A percentile compares a stretch with the other conserved stretches of the same genome.
phyloP scores from a whole-genome alignment of 2,888 invertebrate genomes.

The Agrotis segetum region DNA sequence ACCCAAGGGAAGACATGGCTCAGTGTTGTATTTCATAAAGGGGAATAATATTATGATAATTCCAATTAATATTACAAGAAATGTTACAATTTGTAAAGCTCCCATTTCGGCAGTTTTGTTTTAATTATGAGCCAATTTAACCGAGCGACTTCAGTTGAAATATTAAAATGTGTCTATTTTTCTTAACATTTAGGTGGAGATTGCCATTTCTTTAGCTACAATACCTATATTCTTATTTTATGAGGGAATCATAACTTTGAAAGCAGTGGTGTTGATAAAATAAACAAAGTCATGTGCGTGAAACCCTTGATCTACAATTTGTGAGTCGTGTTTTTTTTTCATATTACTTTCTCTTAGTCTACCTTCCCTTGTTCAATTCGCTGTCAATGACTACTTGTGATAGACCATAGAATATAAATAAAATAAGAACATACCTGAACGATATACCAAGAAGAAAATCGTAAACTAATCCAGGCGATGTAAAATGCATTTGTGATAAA shows the following conservation, averaged over 20 bases:
- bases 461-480: constrained; percentile 97
- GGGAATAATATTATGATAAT: constrained; percentile 37
- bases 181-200: background rate
- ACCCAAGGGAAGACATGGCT: constrained; percentile 3
- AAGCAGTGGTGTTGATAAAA: too few species aligned
- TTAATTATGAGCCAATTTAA: constrained; percentile 27
- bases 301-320: too few species aligned
- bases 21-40: constrained; percentile 3
- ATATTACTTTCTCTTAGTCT: too few species aligned
- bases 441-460: constrained; percentile 96
- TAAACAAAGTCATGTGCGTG: too few species aligned
- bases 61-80: constrained; percentile 19
- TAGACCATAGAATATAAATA: too few species aligned
- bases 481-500: constrained; percentile 99
- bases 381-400: too few species aligned
- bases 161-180: constrained; percentile 13
- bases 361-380: too few species aligned
- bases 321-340: too few species aligned
- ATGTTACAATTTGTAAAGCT: constrained; percentile 12
- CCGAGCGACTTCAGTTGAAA: background rate
- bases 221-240: too few species aligned
- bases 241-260: too few species aligned
- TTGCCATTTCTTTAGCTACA: too few species aligned
- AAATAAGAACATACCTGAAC: constrained; percentile 93
- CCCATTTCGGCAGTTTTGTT: constrained; percentile 25